phyloP scores from a whole-genome alignment of 2,888 invertebrate species.

The Mythimna albipuncta region DNA sequence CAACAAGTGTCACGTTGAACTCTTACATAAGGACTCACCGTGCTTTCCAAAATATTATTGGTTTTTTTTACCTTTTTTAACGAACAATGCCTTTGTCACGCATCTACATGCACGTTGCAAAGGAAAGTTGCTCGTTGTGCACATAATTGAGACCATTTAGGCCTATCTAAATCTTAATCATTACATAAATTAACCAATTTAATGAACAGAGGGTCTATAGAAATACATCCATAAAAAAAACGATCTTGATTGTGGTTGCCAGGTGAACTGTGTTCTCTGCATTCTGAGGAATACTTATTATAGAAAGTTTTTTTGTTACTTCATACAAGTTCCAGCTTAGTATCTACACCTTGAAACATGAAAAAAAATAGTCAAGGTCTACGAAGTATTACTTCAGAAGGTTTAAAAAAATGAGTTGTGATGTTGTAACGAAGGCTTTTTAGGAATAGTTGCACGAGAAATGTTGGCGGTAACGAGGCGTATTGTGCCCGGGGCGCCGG shows the following conservation, averaged over 20 bases:
- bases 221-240: slow-evolving; percentile 41
- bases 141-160: slow-evolving; percentile 67
- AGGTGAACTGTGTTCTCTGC: slow-evolving; percentile 42
- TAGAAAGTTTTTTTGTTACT: slow-evolving; percentile 56
- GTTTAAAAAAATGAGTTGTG: slow-evolving; percentile 46
- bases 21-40: slow-evolving; percentile 88
- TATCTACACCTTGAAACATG: slow-evolving; percentile 47
- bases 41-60: slow-evolving; percentile 90
- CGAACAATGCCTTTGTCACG: slow-evolving; percentile 78
- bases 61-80: slow-evolving; percentile 80
- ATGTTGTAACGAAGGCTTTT: slow-evolving; percentile 59
- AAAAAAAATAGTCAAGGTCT: slow-evolving; percentile 53
- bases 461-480: slow-evolving; percentile 66
- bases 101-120: slow-evolving; percentile 71
- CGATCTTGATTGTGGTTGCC: slow-evolving; percentile 45
- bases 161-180: slow-evolving; percentile 63
- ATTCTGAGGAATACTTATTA: slow-evolving; percentile 45
- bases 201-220: slow-evolving; percentile 40
- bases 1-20: slow-evolving; percentile 89
- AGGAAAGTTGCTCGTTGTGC: slow-evolving; percentile 79
- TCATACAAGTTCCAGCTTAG: slow-evolving; percentile 35
- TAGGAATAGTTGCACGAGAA: slow-evolving; percentile 59
- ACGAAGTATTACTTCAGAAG: slow-evolving; percentile 47
- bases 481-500: slow-evolving; percentile 75
- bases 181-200: slow-evolving; percentile 52